Percentiles rank a stretch among this genome's conserved stretches.
phyloP scores from a whole-genome alignment of 2,797 vertebrate species.

The Miichthys miiuy region DNA sequence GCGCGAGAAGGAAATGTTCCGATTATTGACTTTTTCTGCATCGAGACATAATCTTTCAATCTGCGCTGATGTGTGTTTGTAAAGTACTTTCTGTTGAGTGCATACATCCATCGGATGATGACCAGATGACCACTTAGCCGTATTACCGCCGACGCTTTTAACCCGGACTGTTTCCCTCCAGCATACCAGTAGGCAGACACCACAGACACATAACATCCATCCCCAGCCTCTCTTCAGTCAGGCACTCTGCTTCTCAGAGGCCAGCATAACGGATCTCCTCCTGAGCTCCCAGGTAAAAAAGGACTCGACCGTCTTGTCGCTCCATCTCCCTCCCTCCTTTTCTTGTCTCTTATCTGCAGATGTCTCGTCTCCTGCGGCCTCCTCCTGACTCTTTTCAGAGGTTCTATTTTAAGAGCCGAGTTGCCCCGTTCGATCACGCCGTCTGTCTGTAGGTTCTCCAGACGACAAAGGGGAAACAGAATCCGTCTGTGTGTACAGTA shows the following conservation, averaged over 20 bases:
- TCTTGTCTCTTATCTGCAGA: slow-evolving; percentile 71
- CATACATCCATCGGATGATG: not conserved
- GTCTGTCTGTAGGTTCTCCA: slow-evolving; percentile 56
- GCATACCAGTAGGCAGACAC: slow-evolving; percentile 13
- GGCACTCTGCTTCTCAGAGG: slow-evolving; percentile 11
- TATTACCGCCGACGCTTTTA: slow-evolving; percentile 28
- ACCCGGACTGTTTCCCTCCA: slow-evolving; percentile 19
- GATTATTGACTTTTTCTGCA: too few species aligned
- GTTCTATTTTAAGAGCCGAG: slow-evolving; percentile 73
- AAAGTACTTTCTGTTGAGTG: not conserved
- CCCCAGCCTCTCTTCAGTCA: slow-evolving; percentile 3
- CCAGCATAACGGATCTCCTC: slow-evolving; percentile 21
- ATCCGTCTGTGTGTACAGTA: slow-evolving; percentile 55
- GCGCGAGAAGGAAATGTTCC: too few species aligned
- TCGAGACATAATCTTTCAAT: too few species aligned
- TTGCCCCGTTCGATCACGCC: slow-evolving; percentile 57
- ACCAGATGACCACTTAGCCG: slow-evolving; percentile 25
- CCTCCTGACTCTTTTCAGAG: slow-evolving; percentile 54
- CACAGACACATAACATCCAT: slow-evolving; percentile 32
- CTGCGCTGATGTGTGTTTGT: not conserved
- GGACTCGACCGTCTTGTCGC: slow-evolving; percentile 25
- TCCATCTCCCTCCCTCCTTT: slow-evolving; percentile 39
- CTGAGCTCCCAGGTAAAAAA: slow-evolving; percentile 55
- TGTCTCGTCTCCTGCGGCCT: slow-evolving; percentile 45
- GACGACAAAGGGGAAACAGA: slow-evolving; percentile 65